phyloP scores from a whole-genome alignment of 2,797 vertebrate species.

The Labroides dimidiatus region DNA sequence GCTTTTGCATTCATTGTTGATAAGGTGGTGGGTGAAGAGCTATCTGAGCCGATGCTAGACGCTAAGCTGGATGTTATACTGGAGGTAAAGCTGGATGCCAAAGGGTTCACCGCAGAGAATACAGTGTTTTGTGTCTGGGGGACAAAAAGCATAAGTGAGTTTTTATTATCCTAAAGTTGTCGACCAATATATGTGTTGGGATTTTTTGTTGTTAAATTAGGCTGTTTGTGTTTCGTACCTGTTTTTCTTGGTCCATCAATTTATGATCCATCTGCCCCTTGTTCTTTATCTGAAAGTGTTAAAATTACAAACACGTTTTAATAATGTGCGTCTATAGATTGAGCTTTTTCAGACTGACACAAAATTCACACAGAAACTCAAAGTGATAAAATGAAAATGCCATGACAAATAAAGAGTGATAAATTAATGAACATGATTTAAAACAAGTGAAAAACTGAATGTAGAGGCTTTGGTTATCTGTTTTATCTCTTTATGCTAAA shows the following conservation, averaged over 20 bases:
- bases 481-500: slow-evolving; percentile 47
- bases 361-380: not conserved
- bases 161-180: not conserved
- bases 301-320: slow-evolving; percentile 48
- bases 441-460: slow-evolving; percentile 18
- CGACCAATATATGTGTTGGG: no score
- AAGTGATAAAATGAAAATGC: slow-evolving; percentile 37
- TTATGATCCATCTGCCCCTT: slow-evolving; percentile 86
- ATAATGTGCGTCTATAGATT: not conserved
- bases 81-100: slow-evolving; percentile 90
- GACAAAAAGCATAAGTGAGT: slow-evolving; percentile 12
- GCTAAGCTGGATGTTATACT: slow-evolving; percentile 92
- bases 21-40: slow-evolving; percentile 90
- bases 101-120: slow-evolving; percentile 88
- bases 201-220: not conserved
- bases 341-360: no score
- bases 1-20: slow-evolving; percentile 89
- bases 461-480: slow-evolving; percentile 36
- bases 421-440: slow-evolving; percentile 22
- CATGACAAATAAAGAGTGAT: slow-evolving; percentile 38
- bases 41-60: slow-evolving; percentile 92
- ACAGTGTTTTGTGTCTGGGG: slow-evolving; percentile 87
- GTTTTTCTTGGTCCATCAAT: slow-evolving; percentile 88
- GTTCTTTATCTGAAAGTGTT: slow-evolving; percentile 85
- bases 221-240: slow-evolving; percentile 76